Evolutionary conservation across 23 tunicate genomes (phyloP).

Genomic region (Halocynthia roretzi): DNA sequence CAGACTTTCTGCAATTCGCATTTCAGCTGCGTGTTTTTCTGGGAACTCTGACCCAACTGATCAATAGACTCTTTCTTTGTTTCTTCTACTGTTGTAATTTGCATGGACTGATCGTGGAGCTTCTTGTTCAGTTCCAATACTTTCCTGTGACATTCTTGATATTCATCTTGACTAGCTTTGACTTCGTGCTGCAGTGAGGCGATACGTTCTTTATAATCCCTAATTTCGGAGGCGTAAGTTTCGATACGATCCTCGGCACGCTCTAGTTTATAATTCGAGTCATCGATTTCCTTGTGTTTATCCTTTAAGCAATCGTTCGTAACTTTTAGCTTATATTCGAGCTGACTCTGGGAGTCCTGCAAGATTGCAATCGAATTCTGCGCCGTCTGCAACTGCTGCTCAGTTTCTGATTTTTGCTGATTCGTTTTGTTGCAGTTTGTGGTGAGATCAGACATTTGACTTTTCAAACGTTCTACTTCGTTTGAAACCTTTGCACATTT

Average conservation of each 20-base stretch:
- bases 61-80: slow-evolving; percentile 78
- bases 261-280: slow-evolving; percentile 21
- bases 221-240: slow-evolving; percentile 36
- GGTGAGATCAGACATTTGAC: slow-evolving; percentile 34
- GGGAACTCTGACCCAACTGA: slow-evolving; percentile 73
- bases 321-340: slow-evolving; percentile 27
- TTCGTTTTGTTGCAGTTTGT: slow-evolving; percentile 26
- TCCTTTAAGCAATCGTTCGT: slow-evolving; percentile 12
- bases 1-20: slow-evolving; percentile 74
- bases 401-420: slow-evolving; percentile 36
- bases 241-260: slow-evolving; percentile 29
- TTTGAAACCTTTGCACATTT: slow-evolving; percentile 41
- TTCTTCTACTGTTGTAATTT: slow-evolving; percentile 70
- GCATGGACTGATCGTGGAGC: slow-evolving; percentile 60
- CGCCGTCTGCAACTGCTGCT: slow-evolving; percentile 30
- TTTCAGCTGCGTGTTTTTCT: slow-evolving; percentile 70
- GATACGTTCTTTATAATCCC: slow-evolving; percentile 52
- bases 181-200: slow-evolving; percentile 49
- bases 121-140: slow-evolving; percentile 52
- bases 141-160: slow-evolving; percentile 70
- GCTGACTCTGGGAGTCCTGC: slow-evolving; percentile 39
- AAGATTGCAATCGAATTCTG: slow-evolving; percentile 30
- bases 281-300: slow-evolving; percentile 14
- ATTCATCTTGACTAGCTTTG: slow-evolving; percentile 62
- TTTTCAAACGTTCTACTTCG: slow-evolving; percentile 47